phyloP scores from a whole-genome alignment of 1,140 invertebrate genomes.

The Drosophila ficusphila region DNA sequence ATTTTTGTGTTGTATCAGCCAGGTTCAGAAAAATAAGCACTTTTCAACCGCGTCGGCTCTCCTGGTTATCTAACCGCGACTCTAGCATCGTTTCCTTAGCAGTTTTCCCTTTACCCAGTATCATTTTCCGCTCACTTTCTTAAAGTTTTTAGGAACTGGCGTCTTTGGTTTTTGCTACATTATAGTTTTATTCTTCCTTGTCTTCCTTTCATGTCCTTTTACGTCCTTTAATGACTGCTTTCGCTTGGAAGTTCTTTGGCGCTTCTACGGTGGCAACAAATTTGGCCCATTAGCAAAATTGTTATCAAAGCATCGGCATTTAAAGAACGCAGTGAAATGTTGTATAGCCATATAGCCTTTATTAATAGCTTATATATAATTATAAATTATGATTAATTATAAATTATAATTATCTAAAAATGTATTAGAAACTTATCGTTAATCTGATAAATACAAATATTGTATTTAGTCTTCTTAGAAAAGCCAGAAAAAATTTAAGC shows the following conservation, averaged over 20 bases:
- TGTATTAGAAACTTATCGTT: no score
- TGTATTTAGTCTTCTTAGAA: no score
- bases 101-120: slow-evolving; percentile 23
- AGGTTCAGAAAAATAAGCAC: neutral
- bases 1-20: slow-evolving; percentile 39
- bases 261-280: slow-evolving; percentile 50
- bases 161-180: slow-evolving; percentile 42
- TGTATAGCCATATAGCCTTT: no score
- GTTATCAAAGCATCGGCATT: slow-evolving; percentile 74
- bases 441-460: no score
- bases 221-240: slow-evolving; percentile 44
- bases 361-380: slow-evolving; percentile 34
- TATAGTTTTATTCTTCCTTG: slow-evolving; percentile 17
- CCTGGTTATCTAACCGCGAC: slow-evolving; percentile 28
- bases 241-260: slow-evolving; percentile 19
- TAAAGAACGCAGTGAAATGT: no score
- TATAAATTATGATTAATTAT: no score
- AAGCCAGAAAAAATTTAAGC: no score
- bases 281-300: slow-evolving; percentile 74
- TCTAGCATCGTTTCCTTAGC: slow-evolving; percentile 35
- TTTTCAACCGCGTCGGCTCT: neutral
- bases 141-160: slow-evolving; percentile 16
- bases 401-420: no score
- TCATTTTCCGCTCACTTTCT: slow-evolving; percentile 12
- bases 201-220: slow-evolving; percentile 13